A percentile compares a stretch with the other conserved stretches of the same genome.
These are phyloP conservation scores for Panthera uncia DNA, from an alignment of 2,113 vertebrate genomes.

Conservation along the genomic window DNA sequence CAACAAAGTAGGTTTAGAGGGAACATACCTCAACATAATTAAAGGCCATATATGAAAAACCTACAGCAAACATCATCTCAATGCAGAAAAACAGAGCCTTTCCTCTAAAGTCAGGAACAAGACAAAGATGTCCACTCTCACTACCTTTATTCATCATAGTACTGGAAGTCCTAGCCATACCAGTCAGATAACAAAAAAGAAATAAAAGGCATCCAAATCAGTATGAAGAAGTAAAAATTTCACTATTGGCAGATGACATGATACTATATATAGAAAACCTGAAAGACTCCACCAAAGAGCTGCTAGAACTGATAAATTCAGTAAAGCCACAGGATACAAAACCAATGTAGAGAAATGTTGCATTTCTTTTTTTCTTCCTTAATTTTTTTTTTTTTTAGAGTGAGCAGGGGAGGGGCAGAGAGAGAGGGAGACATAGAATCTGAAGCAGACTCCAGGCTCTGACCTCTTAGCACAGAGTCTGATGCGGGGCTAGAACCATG, in stretches of 20 bases:
- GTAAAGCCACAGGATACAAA: neutral
- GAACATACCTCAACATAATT: no score
- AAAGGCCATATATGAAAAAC: no score
- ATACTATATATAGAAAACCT: neutral
- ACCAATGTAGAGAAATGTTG: neutral
- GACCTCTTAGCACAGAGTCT: no score
- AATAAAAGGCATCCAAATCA: neutral
- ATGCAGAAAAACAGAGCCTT: neutral
- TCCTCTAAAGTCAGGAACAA: neutral
- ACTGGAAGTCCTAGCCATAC: neutral
- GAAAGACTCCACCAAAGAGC: neutral
- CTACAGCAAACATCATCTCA: neutral
- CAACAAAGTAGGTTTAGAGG: no score
- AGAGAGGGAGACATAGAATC: no score
- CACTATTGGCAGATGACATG: neutral
- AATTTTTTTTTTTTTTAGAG: no score
- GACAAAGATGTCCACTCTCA: neutral
- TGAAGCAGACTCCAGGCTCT: no score
- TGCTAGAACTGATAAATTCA: neutral
- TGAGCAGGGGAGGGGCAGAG: no score
- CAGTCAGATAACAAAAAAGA: neutral
- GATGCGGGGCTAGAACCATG: no score
- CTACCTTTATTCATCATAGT: neutral
- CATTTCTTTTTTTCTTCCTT: neutral
- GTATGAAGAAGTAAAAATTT: neutral